Percentiles rank a stretch among this genome's conserved stretches.
These are phyloP conservation scores for Esperia sulphurella DNA, from an alignment of 2,888 invertebrate species.

Conservation along the genomic window DNA sequence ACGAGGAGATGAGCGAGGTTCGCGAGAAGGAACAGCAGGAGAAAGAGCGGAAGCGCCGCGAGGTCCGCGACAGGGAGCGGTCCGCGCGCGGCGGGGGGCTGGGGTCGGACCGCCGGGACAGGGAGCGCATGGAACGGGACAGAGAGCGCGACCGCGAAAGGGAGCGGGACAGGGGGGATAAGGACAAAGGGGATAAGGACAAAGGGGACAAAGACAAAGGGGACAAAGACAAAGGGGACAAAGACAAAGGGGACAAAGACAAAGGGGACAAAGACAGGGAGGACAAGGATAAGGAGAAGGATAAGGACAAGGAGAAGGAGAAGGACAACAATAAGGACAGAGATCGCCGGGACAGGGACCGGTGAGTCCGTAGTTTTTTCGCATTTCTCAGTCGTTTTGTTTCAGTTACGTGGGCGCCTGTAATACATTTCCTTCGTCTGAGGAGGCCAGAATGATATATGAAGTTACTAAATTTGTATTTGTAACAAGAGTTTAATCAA, in stretches of 20 bases:
- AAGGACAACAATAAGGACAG: slow-evolving; percentile 7
- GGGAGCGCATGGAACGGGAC: slow-evolving; percentile 67
- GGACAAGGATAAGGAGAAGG: too few relatives aligned
- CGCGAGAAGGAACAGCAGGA: slow-evolving; percentile 81
- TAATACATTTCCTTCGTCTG: too few relatives aligned
- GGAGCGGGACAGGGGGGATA: slow-evolving; percentile 31
- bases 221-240: too few relatives aligned
- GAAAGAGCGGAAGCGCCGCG: slow-evolving; percentile 68
- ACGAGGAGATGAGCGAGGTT: slow-evolving; percentile 82
- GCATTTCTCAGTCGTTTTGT: too few relatives aligned
- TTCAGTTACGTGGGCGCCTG: too few relatives aligned
- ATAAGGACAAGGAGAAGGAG: background rate
- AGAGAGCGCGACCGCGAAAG: slow-evolving; percentile 55
- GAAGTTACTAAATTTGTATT: too few relatives aligned
- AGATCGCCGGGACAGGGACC: slow-evolving; percentile 16
- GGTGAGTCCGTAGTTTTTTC: too few relatives aligned
- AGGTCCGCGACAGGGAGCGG: slow-evolving; percentile 65
- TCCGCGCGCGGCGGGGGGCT: slow-evolving; percentile 51
- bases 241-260: background rate
- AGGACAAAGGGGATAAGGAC: slow-evolving; percentile 13
- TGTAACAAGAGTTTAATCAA: too few relatives aligned
- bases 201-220: background rate
- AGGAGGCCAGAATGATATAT: too few relatives aligned
- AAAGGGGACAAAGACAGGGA: slow-evolving; percentile 20
- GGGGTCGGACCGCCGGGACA: slow-evolving; percentile 62